phyloP scores from a whole-genome alignment of 2,888 invertebrate genomes.

The Patella ulyssiponensis region DNA sequence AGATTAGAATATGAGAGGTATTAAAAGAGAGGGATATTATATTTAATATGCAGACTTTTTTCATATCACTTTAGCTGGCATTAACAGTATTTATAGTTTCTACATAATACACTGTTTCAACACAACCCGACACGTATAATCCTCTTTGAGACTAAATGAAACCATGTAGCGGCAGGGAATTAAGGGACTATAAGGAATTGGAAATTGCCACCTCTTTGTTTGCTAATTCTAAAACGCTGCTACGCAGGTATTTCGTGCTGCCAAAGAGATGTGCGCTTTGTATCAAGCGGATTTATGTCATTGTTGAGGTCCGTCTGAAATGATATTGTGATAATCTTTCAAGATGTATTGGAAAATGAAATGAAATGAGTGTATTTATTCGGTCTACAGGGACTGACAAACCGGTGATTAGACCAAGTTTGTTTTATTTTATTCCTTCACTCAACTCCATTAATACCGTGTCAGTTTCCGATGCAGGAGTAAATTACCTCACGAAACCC shows the following conservation, averaged over 20 bases:
- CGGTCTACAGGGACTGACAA: constrained; percentile 17
- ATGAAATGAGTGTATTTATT: constrained; percentile 25
- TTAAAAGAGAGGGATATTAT: too few species aligned
- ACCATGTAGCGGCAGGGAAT: constrained; percentile 1
- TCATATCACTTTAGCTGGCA: neutral
- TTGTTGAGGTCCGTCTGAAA: constrained; percentile 13
- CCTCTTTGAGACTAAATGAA: constrained; percentile 12
- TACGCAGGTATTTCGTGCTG: constrained; percentile 8
- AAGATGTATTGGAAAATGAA: constrained; percentile 21
- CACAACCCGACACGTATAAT: neutral
- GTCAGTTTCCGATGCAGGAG: constrained; percentile 3
- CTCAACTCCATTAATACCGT: neutral
- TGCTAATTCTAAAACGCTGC: neutral
- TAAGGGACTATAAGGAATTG: neutral
- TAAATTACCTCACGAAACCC: constrained; percentile 6
- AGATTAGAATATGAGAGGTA: too few species aligned
- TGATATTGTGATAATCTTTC: constrained; percentile 26
- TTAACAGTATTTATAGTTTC: neutral
- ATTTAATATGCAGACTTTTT: neutral
- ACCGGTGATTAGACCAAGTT: constrained; percentile 22
- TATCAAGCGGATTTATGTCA: constrained; percentile 24
- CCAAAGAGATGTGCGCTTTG: neutral
- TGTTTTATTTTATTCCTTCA: constrained; percentile 8
- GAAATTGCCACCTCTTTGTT: constrained; percentile 10
- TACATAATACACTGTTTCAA: constrained; percentile 2